Evolutionary conservation across 2,113 vertebrate species (phyloP).

Genomic region (Myrmecophaga tridactyla): DNA sequence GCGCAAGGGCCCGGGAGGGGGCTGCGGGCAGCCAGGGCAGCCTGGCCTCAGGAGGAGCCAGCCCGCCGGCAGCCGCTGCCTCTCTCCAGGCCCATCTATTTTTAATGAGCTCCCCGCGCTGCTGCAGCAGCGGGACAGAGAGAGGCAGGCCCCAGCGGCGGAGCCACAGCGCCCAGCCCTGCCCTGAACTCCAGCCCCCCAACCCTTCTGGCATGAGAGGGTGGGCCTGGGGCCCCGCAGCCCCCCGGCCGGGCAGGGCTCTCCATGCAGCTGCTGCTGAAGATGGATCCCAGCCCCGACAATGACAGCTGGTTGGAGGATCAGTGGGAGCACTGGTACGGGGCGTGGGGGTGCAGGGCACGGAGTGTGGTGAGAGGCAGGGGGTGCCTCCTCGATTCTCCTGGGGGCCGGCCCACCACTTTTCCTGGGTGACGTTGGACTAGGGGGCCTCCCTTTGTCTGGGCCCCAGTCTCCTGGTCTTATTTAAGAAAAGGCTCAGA

Average conservation of each 20-base stretch:
- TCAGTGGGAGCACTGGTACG: conserved; percentile 99
- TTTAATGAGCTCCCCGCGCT: conserved; percentile 87
- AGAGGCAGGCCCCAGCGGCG: conserved; percentile 70
- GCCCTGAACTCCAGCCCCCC: not conserved
- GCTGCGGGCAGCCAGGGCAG: conserved; percentile 77
- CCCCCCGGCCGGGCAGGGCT: conserved; percentile 71
- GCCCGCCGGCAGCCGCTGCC: conserved; percentile 68
- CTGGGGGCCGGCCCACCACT: not conserved
- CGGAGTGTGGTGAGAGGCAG: not conserved
- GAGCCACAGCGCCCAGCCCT: conserved; percentile 68
- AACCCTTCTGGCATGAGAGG: conserved; percentile 49
- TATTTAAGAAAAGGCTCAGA: not conserved
- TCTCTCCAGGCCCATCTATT: conserved; percentile 83
- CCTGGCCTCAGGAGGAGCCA: conserved; percentile 22
- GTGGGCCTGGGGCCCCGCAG: conserved; percentile 65
- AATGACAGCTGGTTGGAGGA: conserved; percentile 98
- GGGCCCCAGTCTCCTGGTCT: not conserved
- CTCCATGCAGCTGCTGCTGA: conserved; percentile 89
- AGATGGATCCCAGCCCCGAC: conserved; percentile 93
- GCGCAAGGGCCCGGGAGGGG: conserved; percentile 64
- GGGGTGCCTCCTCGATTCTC: not conserved
- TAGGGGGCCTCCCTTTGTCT: not conserved
- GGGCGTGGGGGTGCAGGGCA: not conserved
- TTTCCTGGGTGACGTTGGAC: conserved; percentile 64
- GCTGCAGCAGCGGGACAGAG: conserved; percentile 82